Base-by-base conservation (phyloP, 2,113 vertebrate species). In the Pachypanchax playfairii region DNA sequence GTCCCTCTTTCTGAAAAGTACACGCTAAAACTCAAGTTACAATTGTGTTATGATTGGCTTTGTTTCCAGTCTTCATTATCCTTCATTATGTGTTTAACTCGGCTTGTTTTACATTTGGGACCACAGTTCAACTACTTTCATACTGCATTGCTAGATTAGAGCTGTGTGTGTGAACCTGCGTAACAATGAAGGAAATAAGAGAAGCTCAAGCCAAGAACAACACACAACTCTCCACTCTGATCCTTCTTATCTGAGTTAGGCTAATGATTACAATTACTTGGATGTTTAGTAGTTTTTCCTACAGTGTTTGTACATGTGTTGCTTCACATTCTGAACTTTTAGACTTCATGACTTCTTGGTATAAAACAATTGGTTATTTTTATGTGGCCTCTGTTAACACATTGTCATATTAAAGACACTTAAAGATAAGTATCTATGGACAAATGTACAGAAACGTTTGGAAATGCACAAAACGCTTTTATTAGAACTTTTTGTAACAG, bases 31-130 rank as follows among this genome's bases (percentile, higher is more conserved):
- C 38, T 39, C 64, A 57, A 36, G 42, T 25, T 71, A 20, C 56
- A 41, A 21, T 72, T 70, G 62, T 88, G 84, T 91, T 91, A 61
- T 88, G 78, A 76, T 86, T 91, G 89, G 89, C 83, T 70, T 18
- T 1, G 33, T 33, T 77, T 73, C 73, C 41, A 39, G 42, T 56
- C 75, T 62, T 86, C 77, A 89, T 91, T 90, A 89, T 87, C 66
- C 63, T 65, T 76, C 79, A 89, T 89, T 88, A 89, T 82, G 71
- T 73, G 73, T 87, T 89, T 84, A 86, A 82, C 80, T 64, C 62
- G n/a, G 75, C 76, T 86, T 79, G 78, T 80, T 88, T 85, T 86
- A 87, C 81, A 86, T 91, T 85, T 75, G 57, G 68, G 75, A 54
- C 63, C 47, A 73, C 60, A 54, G 77, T 69, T 80, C 41, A 70